phyloP scores from a whole-genome alignment of 2,113 vertebrate species.

The Hypanus sabinus region DNA sequence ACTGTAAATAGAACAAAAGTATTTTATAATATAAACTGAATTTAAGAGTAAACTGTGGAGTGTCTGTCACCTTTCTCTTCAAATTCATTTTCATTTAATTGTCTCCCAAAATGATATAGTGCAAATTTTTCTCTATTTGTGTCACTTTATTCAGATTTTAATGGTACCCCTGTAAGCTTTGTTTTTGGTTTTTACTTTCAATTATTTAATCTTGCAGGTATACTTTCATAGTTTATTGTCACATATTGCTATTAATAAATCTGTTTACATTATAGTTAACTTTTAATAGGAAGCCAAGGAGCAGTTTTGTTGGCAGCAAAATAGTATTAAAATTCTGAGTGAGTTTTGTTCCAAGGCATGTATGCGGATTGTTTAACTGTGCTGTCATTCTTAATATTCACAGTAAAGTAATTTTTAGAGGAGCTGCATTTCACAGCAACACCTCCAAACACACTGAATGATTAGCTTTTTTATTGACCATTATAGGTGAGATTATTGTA shows the following conservation, averaged over 20 bases:
- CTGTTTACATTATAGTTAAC: constrained; percentile 39
- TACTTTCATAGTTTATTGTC: constrained; percentile 49
- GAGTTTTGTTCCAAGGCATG: constrained; percentile 76
- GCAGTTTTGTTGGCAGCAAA: constrained; percentile 53
- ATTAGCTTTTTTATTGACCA: constrained; percentile 79
- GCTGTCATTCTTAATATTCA: constrained; percentile 97
- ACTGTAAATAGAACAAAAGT: background rate
- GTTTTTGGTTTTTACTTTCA: background rate
- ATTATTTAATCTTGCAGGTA: constrained; percentile 44
- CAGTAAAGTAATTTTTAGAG: constrained; percentile 79
- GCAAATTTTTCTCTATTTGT: background rate
- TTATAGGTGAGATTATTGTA: constrained; percentile 74
- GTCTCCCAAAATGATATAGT: background rate
- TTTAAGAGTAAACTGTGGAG: background rate
- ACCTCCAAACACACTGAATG: constrained; percentile 75
- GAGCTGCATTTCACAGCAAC: constrained; percentile 76
- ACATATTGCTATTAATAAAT: constrained; percentile 33
- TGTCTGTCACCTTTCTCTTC: background rate
- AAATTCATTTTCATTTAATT: background rate
- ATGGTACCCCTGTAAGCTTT: background rate
- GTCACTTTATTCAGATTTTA: background rate
- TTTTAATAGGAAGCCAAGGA: constrained; percentile 49
- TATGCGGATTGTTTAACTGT: constrained; percentile 83
- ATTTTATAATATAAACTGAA: background rate
- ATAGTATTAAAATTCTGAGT: constrained; percentile 79